These are phyloP conservation scores for Noctua fimbriata DNA, from an alignment of 2,888 invertebrate species.

Conservation along the genomic window DNA sequence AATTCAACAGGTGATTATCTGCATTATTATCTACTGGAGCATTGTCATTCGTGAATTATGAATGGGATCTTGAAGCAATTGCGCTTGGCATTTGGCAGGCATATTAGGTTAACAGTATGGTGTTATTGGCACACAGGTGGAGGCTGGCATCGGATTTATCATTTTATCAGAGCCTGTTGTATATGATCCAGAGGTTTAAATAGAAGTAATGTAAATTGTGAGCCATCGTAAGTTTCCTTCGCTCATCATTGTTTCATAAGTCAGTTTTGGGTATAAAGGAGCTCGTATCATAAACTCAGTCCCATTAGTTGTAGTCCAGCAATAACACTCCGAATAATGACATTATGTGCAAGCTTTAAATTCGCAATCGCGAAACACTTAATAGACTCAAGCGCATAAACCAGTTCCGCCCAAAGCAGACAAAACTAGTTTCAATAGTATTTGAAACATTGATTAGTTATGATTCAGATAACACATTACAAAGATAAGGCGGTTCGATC, in stretches of 20 bases:
- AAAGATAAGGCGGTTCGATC: neutral
- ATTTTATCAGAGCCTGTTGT: neutral
- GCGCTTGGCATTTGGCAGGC: neutral
- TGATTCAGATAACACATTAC: neutral
- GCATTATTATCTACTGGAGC: neutral
- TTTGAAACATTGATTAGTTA: slow-evolving; percentile 15
- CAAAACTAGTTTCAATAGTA: slow-evolving; percentile 41
- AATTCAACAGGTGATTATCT: slow-evolving; percentile 20
- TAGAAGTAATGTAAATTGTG: too few species aligned
- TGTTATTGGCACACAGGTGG: neutral
- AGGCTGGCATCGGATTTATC: neutral
- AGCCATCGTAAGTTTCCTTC: neutral
- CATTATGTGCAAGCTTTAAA: slow-evolving; percentile 34
- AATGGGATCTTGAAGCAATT: neutral
- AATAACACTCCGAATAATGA: slow-evolving; percentile 30
- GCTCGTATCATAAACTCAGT: neutral
- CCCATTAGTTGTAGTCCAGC: slow-evolving; percentile 18
- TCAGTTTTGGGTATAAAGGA: neutral
- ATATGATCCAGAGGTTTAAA: neutral
- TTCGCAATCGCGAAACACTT: slow-evolving; percentile 22
- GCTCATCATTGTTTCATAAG: neutral
- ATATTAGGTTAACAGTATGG: neutral
- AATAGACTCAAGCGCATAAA: slow-evolving; percentile 38
- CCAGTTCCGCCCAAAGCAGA: slow-evolving; percentile 36
- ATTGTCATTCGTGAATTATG: neutral